Conservation (phyloP, 2,113 vertebrate species). For the Raja brachyura region DNA sequence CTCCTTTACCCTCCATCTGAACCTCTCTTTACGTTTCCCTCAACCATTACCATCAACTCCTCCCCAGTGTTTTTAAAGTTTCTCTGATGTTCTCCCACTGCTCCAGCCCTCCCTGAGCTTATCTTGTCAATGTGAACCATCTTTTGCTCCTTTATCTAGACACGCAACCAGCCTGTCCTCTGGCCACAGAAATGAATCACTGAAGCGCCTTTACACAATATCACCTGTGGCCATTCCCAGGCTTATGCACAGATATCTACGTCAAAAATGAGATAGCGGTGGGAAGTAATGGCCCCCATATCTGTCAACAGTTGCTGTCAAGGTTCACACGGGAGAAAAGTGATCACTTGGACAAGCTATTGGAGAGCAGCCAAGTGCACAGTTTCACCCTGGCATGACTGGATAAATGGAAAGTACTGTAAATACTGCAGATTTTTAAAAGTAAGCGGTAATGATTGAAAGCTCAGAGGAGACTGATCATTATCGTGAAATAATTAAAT, state of each 20-base stretch:
- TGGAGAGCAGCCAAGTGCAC: not conserved
- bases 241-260: not conserved
- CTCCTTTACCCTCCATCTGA: not conserved
- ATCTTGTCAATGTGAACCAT: not conserved
- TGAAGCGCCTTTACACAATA: not conserved
- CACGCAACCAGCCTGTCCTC: not conserved
- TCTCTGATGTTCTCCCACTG: not conserved
- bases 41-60: not conserved
- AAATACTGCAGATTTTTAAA: not conserved
- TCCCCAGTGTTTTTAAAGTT: not conserved
- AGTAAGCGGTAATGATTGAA: not conserved
- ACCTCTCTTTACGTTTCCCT: not conserved
- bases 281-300: not conserved
- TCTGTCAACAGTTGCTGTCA: not conserved
- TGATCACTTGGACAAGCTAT: not conserved
- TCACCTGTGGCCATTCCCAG: not conserved
- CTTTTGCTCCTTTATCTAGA: not conserved
- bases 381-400: not conserved
- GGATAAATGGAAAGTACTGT: not conserved
- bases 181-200: not conserved
- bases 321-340: not conserved
- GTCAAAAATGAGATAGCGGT: not conserved
- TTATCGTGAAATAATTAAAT: not conserved
- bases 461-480: not conserved
- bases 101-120: not conserved